phyloP scores from a whole-genome alignment of 2,888 invertebrate species.

The Leucophenga maculata region DNA sequence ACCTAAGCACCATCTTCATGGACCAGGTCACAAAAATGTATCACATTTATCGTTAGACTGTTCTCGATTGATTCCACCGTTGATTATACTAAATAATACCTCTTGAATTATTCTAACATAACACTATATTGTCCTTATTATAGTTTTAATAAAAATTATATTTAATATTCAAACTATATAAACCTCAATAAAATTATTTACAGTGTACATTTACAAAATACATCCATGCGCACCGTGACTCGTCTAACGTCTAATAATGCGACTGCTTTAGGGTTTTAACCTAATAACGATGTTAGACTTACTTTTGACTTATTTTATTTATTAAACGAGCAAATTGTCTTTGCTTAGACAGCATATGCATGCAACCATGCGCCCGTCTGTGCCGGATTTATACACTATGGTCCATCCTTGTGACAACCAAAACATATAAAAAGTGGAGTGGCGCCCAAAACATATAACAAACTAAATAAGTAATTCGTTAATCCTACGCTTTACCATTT shows the following conservation, averaged over 20 bases:
- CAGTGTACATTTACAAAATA: neutral
- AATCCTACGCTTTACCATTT: too few species aligned
- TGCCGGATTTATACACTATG: neutral
- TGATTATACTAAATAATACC: too few species aligned
- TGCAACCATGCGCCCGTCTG: neutral
- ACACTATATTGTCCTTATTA: too few species aligned
- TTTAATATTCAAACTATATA: too few species aligned
- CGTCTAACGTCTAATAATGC: slow-evolving; percentile 45
- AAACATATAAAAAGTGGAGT: neutral
- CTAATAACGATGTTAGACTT: slow-evolving; percentile 65
- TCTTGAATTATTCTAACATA: too few species aligned
- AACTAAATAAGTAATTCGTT: neutral
- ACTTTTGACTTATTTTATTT: slow-evolving; percentile 66
- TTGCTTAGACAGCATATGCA: slow-evolving; percentile 29
- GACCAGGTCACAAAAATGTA: too few species aligned
- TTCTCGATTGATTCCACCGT: too few species aligned
- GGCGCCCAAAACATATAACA: neutral
- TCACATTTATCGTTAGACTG: too few species aligned
- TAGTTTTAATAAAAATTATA: too few species aligned
- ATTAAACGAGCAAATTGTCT: slow-evolving; percentile 67
- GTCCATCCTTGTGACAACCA: neutral
- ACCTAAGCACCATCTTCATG: too few species aligned
- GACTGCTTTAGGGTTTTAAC: slow-evolving; percentile 64
- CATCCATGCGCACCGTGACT: neutral
- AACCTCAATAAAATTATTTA: neutral